Conservation (phyloP, 2,113 vertebrate genomes). For the Felis catus region F.catus_Fca126_mat1.0 CM031412.1:153080501-153081000, state of each 20-base stretch:
- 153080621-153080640: neutral
- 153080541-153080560: neutral
- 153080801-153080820: neutral
- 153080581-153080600: neutral
- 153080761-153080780: neutral
- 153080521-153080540: neutral
- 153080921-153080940: neutral
- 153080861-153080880: neutral
- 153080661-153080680: neutral
- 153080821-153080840: neutral
- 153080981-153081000: neutral
- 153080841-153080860: neutral
- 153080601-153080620: neutral
- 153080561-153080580: neutral
- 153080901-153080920: neutral
- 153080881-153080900: neutral
- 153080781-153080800: neutral
- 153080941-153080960: neutral
- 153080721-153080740: neutral
- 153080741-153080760: neutral
- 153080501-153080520: neutral
- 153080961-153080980: neutral
- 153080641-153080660: neutral
- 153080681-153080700: neutral
- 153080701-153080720: neutral